Conservation (phyloP, 2,113 vertebrate species). For the Psettodes erumei region DNA sequence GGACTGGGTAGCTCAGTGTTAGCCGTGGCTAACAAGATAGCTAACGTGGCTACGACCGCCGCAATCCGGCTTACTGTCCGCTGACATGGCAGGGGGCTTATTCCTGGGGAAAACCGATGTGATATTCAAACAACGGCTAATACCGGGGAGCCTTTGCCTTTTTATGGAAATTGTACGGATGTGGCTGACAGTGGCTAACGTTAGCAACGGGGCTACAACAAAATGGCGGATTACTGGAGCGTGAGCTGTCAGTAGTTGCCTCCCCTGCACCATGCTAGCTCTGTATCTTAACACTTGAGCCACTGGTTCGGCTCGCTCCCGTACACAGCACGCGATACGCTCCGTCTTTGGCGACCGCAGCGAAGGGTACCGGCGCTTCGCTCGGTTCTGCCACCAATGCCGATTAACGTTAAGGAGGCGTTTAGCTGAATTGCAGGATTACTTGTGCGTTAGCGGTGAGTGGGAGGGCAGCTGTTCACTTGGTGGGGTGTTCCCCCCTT, state of each 20-base stretch:
- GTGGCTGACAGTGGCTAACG: slow-evolving; percentile 34
- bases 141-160: rapidly evolving
- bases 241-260: slow-evolving; percentile 75
- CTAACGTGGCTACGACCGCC: not conserved
- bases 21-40: slow-evolving; percentile 25
- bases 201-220: slow-evolving; percentile 74
- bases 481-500: slow-evolving; percentile 63
- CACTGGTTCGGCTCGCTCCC: not conserved
- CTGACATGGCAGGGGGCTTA: not conserved
- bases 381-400: not conserved
- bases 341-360: too few species aligned
- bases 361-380: too few species aligned
- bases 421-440: slow-evolving; percentile 10
- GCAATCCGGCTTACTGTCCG: not conserved
- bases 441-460: slow-evolving; percentile 38
- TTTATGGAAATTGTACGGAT: not conserved
- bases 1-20: slow-evolving; percentile 6
- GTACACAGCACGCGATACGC: too few species aligned
- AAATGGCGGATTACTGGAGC: slow-evolving; percentile 79
- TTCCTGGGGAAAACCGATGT: not conserved
- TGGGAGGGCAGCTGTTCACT: slow-evolving; percentile 67
- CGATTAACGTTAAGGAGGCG: not conserved
- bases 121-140: rapidly evolving
- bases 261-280: slow-evolving; percentile 64
- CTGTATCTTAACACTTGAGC: slow-evolving; percentile 15